phyloP scores from a whole-genome alignment of 1,140 invertebrate genomes.

The Acyrthosiphon pisum region DNA sequence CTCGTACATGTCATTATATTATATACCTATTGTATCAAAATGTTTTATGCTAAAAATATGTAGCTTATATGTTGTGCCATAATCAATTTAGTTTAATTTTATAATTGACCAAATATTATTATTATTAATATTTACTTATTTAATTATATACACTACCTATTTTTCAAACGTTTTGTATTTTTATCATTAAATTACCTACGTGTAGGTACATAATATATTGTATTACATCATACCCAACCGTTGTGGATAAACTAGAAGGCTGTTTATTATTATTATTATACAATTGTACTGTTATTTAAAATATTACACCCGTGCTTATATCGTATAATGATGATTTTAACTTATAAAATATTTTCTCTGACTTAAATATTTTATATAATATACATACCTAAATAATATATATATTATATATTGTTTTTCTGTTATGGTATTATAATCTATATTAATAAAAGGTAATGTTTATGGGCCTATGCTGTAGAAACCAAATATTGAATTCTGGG shows the following conservation, averaged over 20 bases:
- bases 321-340: background rate
- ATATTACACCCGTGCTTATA: background rate
- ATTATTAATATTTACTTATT: background rate
- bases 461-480: too few species aligned
- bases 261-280: background rate
- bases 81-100: slow-evolving; percentile 4
- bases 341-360: background rate
- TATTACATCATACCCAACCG: background rate
- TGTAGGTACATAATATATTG: background rate
- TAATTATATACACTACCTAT: background rate
- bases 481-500: too few species aligned
- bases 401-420: background rate
- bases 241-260: background rate
- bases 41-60: background rate
- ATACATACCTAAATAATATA: background rate
- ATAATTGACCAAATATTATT: too few species aligned
- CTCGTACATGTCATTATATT: background rate
- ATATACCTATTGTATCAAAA: background rate
- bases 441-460: too few species aligned
- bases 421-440: background rate
- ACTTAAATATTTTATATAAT: background rate
- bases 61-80: slow-evolving; percentile 45
- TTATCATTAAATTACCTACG: background rate
- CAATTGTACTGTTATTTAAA: background rate
- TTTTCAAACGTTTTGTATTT: background rate